Evolutionary conservation across 2,113 vertebrate genomes (phyloP), one percentile per base, ranked within the genome.

Genomic region (Aptenodytes forsteri): DNA sequence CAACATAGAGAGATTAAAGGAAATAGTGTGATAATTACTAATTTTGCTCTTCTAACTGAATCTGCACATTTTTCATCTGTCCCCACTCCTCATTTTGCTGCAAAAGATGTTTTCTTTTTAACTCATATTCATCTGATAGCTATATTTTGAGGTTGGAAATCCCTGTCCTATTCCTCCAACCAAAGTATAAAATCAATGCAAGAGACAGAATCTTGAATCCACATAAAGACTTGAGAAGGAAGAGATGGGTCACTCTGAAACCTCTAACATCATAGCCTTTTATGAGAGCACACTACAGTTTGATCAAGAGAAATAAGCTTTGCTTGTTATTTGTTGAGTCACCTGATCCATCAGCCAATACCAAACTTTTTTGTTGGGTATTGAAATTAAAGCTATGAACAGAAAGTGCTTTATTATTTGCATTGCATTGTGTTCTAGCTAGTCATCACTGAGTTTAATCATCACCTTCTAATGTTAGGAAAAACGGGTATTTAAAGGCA

Each of bases 21-120:
- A 85, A 90, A 58, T 71, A 71, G 83, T 82, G 92, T 96, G 96
- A 97, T 95, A 90, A 95, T 97, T 97, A 97, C 89, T 95, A 95
- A 95, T 94, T 96, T 97, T 96, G 70, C 85, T 97, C 95, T 96
- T 96, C 96, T 97, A 95, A 97, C 89, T 83, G 89, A 89, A 93
- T 93, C 83, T 91, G 56, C 70, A 52, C 32, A 38, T 84, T 89
- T 90, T 95, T 97, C 66, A 54, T 95, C 85, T 95, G 90, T 92
- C 75, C 34, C 32, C 22, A 46, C 52, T 82, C 13, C 56, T 88
- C 46, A 50, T 84, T 90, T 93, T 95, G 19, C 89, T 82, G 64
- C 16, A 89, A 58, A 78, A 92, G 47, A 27, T 3, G 0, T 79
- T 80, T 90, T 50, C 42, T 87, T 81, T 91, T 84, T 54, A 86